Evolutionary conservation across 37 sponge, comb jelly and placozoan species (phyloP).

Genomic region (Halichondria panicea): DNA sequence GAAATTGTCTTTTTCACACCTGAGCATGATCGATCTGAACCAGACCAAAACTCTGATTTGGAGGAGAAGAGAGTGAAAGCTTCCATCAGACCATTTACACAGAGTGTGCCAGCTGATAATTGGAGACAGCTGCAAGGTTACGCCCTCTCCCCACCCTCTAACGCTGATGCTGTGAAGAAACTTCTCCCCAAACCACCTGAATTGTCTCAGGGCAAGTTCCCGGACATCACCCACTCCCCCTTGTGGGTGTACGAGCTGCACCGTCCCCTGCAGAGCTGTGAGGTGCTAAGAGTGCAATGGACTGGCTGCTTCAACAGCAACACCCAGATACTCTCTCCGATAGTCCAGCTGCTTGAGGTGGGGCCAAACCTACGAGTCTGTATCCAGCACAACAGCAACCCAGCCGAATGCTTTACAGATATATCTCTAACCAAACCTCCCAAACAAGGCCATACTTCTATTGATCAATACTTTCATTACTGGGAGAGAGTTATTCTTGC

Average conservation of each 20-base stretch:
- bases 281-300: constrained; percentile 24
- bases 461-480: constrained; percentile 21
- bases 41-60: neutral
- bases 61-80: neutral
- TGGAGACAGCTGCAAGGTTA: neutral
- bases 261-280: constrained; percentile 16
- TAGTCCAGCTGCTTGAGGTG: constrained; percentile 46
- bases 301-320: neutral
- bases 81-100: neutral
- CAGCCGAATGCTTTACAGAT: constrained; percentile 31
- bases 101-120: neutral
- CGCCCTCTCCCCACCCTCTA: neutral
- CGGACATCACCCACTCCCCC: neutral
- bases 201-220: neutral
- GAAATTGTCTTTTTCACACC: neutral
- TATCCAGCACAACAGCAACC: constrained; percentile 43
- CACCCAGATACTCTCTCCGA: neutral
- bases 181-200: neutral
- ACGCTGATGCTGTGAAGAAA: neutral
- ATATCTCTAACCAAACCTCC: constrained; percentile 7
- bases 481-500: constrained; percentile 48
- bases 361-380: constrained; percentile 43
- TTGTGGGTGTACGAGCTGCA: constrained; percentile 7
- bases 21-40: neutral
- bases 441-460: constrained; percentile 4